Conservation (phyloP, 1,140 invertebrate genomes). For the Drosophila nikananu region DNA sequence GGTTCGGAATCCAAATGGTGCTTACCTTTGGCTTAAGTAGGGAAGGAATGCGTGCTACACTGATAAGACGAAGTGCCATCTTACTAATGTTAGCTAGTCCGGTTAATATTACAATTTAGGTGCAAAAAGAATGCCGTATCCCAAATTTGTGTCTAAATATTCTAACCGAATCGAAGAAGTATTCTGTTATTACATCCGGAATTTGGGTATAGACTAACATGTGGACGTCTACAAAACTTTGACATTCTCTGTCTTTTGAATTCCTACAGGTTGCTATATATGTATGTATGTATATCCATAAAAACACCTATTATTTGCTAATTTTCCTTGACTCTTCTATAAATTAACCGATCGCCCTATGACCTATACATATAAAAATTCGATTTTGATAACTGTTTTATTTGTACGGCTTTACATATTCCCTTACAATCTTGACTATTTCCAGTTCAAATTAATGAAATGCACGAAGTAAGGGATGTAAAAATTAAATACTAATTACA, state of each 20-base stretch:
- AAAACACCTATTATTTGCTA: too few relatives aligned
- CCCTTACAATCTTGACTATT: too few relatives aligned
- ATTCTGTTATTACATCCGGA: neutral
- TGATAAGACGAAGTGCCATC: constrained; percentile 40
- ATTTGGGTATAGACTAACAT: constrained; percentile 15
- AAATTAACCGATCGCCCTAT: too few relatives aligned
- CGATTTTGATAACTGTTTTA: too few relatives aligned
- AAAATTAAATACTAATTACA: too few relatives aligned
- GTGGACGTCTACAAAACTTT: neutral
- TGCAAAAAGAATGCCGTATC: neutral
- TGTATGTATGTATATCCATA: neutral
- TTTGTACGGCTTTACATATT: too few relatives aligned
- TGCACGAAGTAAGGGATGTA: too few relatives aligned
- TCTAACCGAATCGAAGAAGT: neutral
- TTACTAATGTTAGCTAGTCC: neutral
- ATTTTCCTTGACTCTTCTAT: too few relatives aligned
- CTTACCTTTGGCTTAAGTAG: constrained; percentile 23
- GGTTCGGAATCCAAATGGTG: too few relatives aligned
- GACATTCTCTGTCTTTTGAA: neutral
- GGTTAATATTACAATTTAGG: neutral
- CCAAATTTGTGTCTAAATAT: constrained; percentile 1
- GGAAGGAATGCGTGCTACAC: neutral
- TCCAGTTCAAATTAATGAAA: too few relatives aligned
- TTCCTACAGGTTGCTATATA: constrained; percentile 2
- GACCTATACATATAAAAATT: too few relatives aligned